These are phyloP conservation scores for Ernsta delagoae DNA, from an alignment of 2,888 invertebrate genomes.

Conservation along the genomic window DNA sequence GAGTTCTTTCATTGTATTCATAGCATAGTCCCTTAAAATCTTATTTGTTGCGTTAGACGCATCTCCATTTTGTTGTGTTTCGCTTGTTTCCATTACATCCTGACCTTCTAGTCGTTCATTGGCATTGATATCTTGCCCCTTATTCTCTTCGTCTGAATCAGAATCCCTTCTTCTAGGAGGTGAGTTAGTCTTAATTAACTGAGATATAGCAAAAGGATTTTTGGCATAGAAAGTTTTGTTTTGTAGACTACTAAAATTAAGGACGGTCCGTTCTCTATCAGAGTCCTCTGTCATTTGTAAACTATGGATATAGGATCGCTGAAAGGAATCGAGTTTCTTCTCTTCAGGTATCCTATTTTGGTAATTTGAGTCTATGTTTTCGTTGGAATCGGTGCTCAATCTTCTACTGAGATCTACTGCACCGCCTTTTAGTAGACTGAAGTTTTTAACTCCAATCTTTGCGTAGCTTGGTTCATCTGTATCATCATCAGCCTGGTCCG, in stretches of 20 bases:
- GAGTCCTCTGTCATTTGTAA: conserved; percentile 70
- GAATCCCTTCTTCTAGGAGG: conserved; percentile 82
- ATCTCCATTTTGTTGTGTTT: conserved; percentile 73
- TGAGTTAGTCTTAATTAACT: conserved; percentile 82
- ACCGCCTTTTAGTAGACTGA: conserved; percentile 76
- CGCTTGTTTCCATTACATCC: conserved; percentile 63
- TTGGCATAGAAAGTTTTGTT: conserved; percentile 83
- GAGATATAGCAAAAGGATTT: conserved; percentile 84
- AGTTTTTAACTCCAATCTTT: conserved; percentile 81
- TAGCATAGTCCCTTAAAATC: conserved; percentile 90
- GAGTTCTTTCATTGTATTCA: conserved; percentile 92
- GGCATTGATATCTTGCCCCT: conserved; percentile 78
- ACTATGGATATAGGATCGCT: conserved; percentile 80
- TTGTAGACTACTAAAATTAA: conserved; percentile 80
- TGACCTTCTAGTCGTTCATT: conserved; percentile 75
- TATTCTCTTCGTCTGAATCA: conserved; percentile 77
- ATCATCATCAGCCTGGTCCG: conserved; percentile 63
- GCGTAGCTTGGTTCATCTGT: conserved; percentile 62
- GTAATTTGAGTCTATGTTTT: conserved; percentile 80
- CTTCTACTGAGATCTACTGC: conserved; percentile 81
- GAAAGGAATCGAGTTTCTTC: conserved; percentile 76
- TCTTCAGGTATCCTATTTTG: conserved; percentile 76
- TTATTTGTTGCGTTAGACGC: conserved; percentile 81
- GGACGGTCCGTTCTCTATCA: conserved; percentile 71
- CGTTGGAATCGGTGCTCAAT: conserved; percentile 81